These are phyloP conservation scores for Caenorhabditis latens DNA, from an alignment of 1,140 invertebrate genomes.

Conservation along the genomic window DNA sequence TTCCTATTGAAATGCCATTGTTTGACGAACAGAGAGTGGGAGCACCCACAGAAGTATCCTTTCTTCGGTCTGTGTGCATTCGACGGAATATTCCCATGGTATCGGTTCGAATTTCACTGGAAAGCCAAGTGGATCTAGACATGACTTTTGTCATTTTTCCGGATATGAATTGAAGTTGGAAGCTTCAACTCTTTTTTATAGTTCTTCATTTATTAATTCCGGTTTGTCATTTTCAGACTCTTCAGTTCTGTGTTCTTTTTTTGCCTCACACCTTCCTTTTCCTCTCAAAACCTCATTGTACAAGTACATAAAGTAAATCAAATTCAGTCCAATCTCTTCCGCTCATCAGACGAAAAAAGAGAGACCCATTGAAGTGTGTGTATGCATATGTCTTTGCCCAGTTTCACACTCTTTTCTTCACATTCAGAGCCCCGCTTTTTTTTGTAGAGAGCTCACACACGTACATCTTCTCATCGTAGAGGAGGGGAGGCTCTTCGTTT, in stretches of 20 bases:
- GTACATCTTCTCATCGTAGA: not conserved
- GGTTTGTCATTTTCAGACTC: not conserved
- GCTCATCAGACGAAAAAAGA: constrained; percentile 24
- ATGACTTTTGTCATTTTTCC: no score
- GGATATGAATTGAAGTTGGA: no score
- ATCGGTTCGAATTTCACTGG: constrained; percentile 43
- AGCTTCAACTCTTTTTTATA: no score
- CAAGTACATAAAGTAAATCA: constrained; percentile 24
- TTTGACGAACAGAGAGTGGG: constrained; percentile 4
- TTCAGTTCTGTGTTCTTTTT: not conserved
- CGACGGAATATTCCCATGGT: constrained; percentile 41
- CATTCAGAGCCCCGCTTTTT: not conserved
- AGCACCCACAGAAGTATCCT: constrained; percentile 31
- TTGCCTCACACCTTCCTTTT: not conserved
- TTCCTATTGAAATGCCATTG: constrained; percentile 36
- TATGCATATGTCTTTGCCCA: not conserved
- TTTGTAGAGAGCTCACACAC: not conserved
- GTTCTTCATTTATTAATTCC: not conserved
- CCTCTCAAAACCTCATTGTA: not conserved
- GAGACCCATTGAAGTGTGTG: constrained; percentile 45
- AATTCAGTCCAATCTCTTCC: constrained; percentile 43
- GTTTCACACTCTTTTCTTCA: constrained; percentile 1
- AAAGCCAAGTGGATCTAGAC: constrained; percentile 33
- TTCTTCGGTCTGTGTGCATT: not conserved
- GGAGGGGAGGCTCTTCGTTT: not conserved